phyloP scores from a whole-genome alignment of 2,888 invertebrate genomes.

The Falcaria lacertinaria region DNA sequence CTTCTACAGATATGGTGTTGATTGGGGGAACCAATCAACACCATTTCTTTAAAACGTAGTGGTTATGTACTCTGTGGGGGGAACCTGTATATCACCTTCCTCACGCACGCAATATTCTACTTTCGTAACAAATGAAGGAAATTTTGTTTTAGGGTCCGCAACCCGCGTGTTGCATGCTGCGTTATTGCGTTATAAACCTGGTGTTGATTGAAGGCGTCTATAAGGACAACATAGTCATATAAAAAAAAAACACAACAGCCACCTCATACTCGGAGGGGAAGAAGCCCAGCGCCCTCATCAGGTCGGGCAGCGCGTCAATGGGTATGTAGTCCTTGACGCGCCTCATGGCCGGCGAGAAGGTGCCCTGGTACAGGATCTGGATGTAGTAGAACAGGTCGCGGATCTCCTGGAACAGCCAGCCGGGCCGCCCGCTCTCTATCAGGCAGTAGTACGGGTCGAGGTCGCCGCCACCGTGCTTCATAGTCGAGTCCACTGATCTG shows the following conservation, averaged over 20 bases:
- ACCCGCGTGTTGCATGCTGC: too few species aligned
- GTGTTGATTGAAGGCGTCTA: too few species aligned
- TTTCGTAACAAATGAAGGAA: too few species aligned
- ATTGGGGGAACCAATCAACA: too few species aligned
- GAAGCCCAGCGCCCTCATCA: conserved; percentile 87
- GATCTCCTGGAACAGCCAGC: conserved; percentile 86
- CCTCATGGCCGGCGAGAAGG: conserved; percentile 81
- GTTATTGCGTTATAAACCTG: too few species aligned
- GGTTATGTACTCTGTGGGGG: too few species aligned
- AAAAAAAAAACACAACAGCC: not conserved
- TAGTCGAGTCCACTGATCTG: conserved; percentile 74
- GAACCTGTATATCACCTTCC: too few species aligned
- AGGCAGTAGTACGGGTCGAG: conserved; percentile 85
- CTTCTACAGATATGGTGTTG: too few species aligned
- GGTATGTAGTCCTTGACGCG: conserved; percentile 81
- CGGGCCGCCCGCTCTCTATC: conserved; percentile 84
- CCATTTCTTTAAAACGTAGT: too few species aligned
- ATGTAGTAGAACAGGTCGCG: conserved; percentile 88
- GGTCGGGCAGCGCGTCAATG: conserved; percentile 83
- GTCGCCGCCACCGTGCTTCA: conserved; percentile 74
- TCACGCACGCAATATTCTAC: too few species aligned
- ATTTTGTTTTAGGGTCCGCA: too few species aligned
- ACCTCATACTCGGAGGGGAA: conserved; percentile 88
- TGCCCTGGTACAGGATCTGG: conserved; percentile 86
- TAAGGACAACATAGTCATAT: too few species aligned